Evolutionary conservation across 2,113 vertebrate species (phyloP), one percentile per base, ranked within the genome.

Genomic region (Hippocampus abdominalis): DNA sequence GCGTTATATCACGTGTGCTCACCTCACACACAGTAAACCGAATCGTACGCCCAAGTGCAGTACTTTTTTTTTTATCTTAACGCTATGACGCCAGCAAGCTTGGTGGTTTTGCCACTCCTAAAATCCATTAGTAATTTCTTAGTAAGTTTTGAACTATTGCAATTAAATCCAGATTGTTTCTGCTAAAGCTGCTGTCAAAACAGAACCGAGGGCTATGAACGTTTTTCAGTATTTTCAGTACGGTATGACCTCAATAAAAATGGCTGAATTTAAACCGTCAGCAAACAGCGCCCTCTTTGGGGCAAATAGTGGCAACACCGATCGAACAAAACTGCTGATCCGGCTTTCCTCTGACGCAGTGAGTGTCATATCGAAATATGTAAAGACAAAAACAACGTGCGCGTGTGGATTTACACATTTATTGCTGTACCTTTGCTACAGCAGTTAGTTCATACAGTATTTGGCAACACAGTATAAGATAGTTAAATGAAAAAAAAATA

Each of bases 381-480:
- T 64, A 57, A 36, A 36, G 9, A 76, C 23, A 72, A 75, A 69
- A 66, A 21, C 71, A 25, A 39, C 5, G 2, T 59, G 63, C 25
- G 57, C 21, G 66, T 46, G 69, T 84, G 63, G 20, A 73, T 80
- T 36, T 36, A 54, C 56, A 79, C 65, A 48, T 90, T 91, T 91
- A 91, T 91, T 56, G 70, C 57, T 71, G 64, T 80, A 68, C 27
- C 60, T 80, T 79, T 18, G 69, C 69, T 75, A 66, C 77, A 73
- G 46, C 59, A 62, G 80, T 83, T 66, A 73, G 32, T 69, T 81
- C 56, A 81, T 74, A 49, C 46, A 18, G 46, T 49, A 25, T 80
- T 82, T 85, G 66, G 59, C 71, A 69, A 66, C 51, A 63, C 15
- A 68, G 44, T 25, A n/a, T 66, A 36, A 48, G n/a, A 23, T 27